Percentiles rank a stretch among this genome's conserved stretches.
Conservation (phyloP, 2,888 invertebrate genomes). For the Orchesellides sinensis region DNA sequence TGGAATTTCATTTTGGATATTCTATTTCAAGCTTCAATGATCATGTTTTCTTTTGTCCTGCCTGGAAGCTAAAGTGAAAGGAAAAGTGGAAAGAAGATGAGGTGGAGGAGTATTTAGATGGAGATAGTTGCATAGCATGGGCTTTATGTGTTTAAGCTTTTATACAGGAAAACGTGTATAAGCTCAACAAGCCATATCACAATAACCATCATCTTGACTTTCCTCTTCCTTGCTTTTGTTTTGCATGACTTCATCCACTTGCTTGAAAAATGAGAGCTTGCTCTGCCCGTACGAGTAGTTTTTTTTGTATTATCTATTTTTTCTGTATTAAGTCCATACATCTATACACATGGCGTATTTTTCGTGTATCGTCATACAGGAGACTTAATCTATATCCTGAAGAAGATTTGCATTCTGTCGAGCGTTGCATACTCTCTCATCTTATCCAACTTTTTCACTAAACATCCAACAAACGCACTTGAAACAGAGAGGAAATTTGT, state of each 20-base stretch:
- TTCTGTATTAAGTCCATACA: too few relatives aligned
- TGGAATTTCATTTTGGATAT: slow-evolving; percentile 70
- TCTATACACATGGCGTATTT: too few relatives aligned
- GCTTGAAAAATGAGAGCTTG: slow-evolving; percentile 24
- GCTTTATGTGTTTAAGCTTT: not conserved
- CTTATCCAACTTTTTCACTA: too few relatives aligned
- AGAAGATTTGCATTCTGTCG: too few relatives aligned
- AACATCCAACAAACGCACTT: too few relatives aligned
- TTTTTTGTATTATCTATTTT: too few relatives aligned
- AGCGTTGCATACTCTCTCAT: too few relatives aligned
- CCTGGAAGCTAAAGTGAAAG: slow-evolving; percentile 64
- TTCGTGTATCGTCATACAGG: too few relatives aligned
- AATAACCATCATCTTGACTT: slow-evolving; percentile 62
- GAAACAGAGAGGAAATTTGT: too few relatives aligned
- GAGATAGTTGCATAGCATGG: slow-evolving; percentile 21
- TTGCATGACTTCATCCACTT: slow-evolving; percentile 68
- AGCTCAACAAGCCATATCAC: slow-evolving; percentile 66
- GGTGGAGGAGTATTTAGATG: slow-evolving; percentile 24
- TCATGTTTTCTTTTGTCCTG: slow-evolving; percentile 69
- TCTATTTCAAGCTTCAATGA: slow-evolving; percentile 70
- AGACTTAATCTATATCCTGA: too few relatives aligned
- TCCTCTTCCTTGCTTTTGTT: slow-evolving; percentile 58
- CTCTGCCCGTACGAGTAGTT: slow-evolving; percentile 8
- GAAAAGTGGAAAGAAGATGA: slow-evolving; percentile 58
- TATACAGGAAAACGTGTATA: not conserved